Conservation (phyloP, 2,113 vertebrate species). For the Gasterosteus aculeatus region DNA sequence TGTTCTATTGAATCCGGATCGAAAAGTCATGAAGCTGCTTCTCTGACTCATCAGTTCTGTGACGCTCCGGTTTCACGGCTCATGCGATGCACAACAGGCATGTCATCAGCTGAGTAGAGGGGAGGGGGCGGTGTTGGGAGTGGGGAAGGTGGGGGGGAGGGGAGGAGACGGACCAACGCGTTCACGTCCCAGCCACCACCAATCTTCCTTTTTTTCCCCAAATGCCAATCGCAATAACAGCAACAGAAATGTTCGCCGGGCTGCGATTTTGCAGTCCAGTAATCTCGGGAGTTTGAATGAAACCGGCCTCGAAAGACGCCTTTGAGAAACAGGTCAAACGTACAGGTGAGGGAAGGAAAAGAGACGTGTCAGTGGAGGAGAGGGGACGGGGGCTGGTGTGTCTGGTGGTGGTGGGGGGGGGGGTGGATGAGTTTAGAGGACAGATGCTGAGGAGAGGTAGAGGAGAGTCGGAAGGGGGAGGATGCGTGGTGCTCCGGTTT, state of each 20-base stretch:
- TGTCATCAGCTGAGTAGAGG: slow-evolving; percentile 61
- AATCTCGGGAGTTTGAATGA: slow-evolving; percentile 39
- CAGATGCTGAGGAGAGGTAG: slow-evolving; percentile 54
- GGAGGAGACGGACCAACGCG: slow-evolving; percentile 16
- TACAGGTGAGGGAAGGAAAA: slow-evolving; percentile 23
- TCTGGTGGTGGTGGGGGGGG: background rate
- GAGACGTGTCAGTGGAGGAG: slow-evolving; percentile 13
- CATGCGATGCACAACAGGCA: slow-evolving; percentile 60
- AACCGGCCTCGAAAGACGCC: slow-evolving; percentile 22
- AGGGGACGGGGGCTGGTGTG: slow-evolving; percentile 15
- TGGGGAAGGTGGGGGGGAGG: background rate
- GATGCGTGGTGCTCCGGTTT: slow-evolving; percentile 53
- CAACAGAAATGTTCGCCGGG: slow-evolving; percentile 36
- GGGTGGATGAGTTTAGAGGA: slow-evolving; percentile 62
- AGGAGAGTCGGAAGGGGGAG: slow-evolving; percentile 39
- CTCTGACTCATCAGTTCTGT: slow-evolving; percentile 83
- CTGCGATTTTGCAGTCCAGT: slow-evolving; percentile 33
- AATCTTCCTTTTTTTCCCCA: background rate
- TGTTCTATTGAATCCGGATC: slow-evolving; percentile 75
- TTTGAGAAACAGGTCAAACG: background rate
- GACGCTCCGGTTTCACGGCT: slow-evolving; percentile 66
- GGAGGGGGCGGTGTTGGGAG: background rate
- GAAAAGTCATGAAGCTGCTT: slow-evolving; percentile 77
- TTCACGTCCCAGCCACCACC: slow-evolving; percentile 7
- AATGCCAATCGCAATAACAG: slow-evolving; percentile 57